Percentiles rank a stretch among this genome's conserved stretches.
phyloP scores from a whole-genome alignment of 2,888 invertebrate species.

The Plebejus argus region DNA sequence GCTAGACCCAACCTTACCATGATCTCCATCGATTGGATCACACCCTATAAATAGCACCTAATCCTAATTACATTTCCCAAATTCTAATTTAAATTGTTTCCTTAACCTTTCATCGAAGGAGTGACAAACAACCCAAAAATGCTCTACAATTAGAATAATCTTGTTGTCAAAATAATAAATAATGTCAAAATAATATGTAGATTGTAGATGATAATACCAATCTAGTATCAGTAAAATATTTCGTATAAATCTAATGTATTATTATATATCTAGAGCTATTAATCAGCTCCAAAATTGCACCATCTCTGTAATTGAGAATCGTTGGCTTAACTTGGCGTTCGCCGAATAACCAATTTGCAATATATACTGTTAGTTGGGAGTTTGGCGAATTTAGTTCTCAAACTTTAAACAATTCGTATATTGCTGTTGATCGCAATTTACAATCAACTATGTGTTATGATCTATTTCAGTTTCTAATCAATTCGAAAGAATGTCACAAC shows the following conservation, averaged over 20 bases:
- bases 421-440: slow-evolving; percentile 16
- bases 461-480: background rate
- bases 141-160: background rate
- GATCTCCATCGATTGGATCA: background rate
- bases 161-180: no score
- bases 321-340: background rate
- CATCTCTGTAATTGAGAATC: background rate
- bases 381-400: background rate
- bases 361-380: background rate
- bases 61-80: no score
- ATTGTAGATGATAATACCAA: background rate
- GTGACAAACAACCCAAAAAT: background rate
- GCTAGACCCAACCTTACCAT: background rate
- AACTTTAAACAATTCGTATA: slow-evolving; percentile 8
- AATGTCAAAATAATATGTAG: no score
- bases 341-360: slow-evolving; percentile 14
- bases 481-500: background rate
- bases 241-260: background rate
- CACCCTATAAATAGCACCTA: no score
- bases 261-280: background rate
- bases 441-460: background rate
- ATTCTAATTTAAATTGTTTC: no score
- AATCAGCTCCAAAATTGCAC: background rate
- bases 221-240: background rate
- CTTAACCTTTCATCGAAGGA: background rate